Conservation (phyloP, 2,888 invertebrate genomes). For the Acanthosoma haemorrhoidale region DNA sequence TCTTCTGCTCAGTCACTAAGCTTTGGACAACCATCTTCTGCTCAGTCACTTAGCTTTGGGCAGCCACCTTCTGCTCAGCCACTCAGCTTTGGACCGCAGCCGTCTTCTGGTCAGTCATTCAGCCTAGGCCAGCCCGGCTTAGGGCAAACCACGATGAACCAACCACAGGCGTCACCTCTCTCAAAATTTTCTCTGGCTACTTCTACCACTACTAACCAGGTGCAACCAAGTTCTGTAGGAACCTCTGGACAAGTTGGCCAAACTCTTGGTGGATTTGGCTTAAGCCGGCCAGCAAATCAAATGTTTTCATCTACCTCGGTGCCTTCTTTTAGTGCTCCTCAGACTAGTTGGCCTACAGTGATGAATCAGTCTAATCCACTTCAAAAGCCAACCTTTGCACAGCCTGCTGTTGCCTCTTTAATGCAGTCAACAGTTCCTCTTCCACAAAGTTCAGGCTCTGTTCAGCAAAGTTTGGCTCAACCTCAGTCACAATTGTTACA, state of each 20-base stretch:
- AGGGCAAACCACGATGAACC: background rate
- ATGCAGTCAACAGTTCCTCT: no score
- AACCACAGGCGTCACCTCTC: background rate
- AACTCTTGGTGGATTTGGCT: background rate
- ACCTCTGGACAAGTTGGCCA: background rate
- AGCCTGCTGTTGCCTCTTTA: background rate
- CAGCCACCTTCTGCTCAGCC: background rate
- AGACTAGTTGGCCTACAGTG: background rate
- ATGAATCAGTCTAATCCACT: background rate
- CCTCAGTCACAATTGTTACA: background rate
- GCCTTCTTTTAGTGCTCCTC: background rate
- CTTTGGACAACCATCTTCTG: background rate
- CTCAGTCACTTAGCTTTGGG: background rate
- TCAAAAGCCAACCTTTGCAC: no score
- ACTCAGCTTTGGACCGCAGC: background rate
- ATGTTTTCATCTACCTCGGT: background rate
- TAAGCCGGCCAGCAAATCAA: background rate
- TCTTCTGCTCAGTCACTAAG: background rate
- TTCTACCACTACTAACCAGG: background rate
- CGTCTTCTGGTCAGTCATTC: background rate
- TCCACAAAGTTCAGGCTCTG: no score
- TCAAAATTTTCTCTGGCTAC: background rate
- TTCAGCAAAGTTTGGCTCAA: background rate
- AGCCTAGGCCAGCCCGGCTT: background rate
- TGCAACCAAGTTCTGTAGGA: background rate